These are phyloP conservation scores for Malachius bipustulatus DNA, from an alignment of 2,888 invertebrate genomes.

Conservation along the genomic window DNA sequence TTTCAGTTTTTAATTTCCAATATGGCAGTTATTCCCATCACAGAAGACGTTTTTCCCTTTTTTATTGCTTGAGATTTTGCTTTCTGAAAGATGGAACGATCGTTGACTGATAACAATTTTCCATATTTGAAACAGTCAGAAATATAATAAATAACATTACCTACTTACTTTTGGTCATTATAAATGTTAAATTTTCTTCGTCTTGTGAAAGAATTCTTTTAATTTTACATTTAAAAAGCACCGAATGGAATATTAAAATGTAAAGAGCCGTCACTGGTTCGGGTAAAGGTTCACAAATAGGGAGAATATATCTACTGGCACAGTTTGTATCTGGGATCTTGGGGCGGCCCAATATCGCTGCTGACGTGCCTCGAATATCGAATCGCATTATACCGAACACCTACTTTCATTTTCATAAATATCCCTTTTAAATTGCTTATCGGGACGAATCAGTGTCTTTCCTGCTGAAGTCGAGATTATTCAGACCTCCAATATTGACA, in stretches of 20 bases:
- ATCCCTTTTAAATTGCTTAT: constrained; percentile 32
- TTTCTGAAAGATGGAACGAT: no score
- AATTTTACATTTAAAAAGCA: not conserved
- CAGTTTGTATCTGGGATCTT: constrained; percentile 1
- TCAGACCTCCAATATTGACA: no score
- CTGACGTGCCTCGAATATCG: constrained; percentile 30
- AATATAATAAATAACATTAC: no score
- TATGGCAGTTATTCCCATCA: no score
- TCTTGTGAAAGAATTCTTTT: not conserved
- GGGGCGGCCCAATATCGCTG: constrained; percentile 17
- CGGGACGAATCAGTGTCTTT: constrained; percentile 21
- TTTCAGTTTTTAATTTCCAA: no score
- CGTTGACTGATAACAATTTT: no score
- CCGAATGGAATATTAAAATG: not conserved
- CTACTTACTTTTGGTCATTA: no score
- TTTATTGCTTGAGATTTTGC: no score
- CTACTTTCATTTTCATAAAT: constrained; percentile 33
- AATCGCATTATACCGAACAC: constrained; percentile 26
- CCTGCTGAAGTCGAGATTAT: no score
- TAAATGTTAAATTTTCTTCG: no score
- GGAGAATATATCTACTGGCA: not conserved
- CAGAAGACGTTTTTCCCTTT: no score
- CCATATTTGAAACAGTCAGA: no score
- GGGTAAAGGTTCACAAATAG: not conserved
- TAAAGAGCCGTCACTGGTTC: constrained; percentile 1